phyloP scores from a whole-genome alignment of 2,888 invertebrate species.

The Apotomis turbidana region DNA sequence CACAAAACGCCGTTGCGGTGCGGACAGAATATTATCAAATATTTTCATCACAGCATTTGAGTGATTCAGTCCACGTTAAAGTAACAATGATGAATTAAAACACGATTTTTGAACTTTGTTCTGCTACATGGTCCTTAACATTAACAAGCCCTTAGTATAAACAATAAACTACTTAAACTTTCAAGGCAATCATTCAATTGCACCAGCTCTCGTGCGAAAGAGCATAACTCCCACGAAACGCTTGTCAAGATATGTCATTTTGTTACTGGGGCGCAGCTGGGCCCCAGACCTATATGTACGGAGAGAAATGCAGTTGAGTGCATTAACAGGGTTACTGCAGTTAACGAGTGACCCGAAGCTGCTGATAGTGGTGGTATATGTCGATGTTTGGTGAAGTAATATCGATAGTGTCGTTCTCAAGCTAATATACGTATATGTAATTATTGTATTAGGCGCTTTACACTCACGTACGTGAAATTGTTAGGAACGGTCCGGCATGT shows the following conservation, averaged over 20 bases:
- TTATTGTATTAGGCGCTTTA: no score
- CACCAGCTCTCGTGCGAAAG: not conserved
- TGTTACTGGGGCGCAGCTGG: not conserved
- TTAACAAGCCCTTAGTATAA: slow-evolving; percentile 2
- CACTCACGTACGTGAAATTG: no score
- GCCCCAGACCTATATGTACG: slow-evolving; percentile 11
- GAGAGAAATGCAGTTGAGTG: slow-evolving; percentile 27
- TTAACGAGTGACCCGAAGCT: slow-evolving; percentile 25
- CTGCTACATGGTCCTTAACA: not conserved
- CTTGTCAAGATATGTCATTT: not conserved
- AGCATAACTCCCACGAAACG: not conserved
- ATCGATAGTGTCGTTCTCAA: no score
- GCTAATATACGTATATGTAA: no score
- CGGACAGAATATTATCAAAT: no score
- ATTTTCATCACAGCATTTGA: no score
- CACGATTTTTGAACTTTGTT: not conserved
- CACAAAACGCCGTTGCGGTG: no score
- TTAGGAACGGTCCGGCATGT: no score
- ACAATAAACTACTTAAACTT: slow-evolving; percentile 2
- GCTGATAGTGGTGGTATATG: not conserved
- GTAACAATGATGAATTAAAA: no score
- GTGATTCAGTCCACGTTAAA: no score
- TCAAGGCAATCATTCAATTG: slow-evolving; percentile 32
- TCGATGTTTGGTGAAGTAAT: not conserved
- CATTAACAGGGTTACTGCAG: slow-evolving; percentile 20